Percentiles rank a stretch among this genome's conserved stretches.
phyloP scores from a whole-genome alignment of 1,140 invertebrate species.

The Drosophila orosa region DNA sequence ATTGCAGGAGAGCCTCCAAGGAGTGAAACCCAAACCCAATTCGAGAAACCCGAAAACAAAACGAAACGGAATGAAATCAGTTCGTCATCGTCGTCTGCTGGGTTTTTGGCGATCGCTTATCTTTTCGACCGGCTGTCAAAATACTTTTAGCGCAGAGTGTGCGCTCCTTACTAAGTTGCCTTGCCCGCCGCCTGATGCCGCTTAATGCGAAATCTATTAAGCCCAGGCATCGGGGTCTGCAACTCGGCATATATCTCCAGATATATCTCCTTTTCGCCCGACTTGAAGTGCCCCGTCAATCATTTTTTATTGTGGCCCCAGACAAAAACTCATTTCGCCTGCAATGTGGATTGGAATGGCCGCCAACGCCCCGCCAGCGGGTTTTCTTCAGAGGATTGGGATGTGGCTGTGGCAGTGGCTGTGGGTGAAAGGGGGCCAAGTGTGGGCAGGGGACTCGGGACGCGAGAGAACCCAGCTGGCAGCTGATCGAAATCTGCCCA shows the following conservation, averaged over 20 bases:
- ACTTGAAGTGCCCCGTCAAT: constrained; percentile 78
- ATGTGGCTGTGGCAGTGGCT: neutral
- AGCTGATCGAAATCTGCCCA: constrained; percentile 68
- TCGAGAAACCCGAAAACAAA: constrained; percentile 7
- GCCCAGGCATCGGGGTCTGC: constrained; percentile 22
- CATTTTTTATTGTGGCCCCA: constrained; percentile 81
- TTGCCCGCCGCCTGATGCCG: neutral
- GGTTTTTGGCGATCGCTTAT: constrained; percentile 73
- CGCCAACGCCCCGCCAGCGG: constrained; percentile 68
- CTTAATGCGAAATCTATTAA: constrained; percentile 52
- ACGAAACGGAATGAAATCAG: constrained; percentile 65
- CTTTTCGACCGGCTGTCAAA: constrained; percentile 69
- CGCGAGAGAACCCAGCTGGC: constrained; percentile 40
- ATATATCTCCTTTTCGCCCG: constrained; percentile 46
- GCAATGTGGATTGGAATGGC: constrained; percentile 57
- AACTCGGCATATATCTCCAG: constrained; percentile 41
- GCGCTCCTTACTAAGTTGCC: constrained; percentile 44
- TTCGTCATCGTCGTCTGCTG: constrained; percentile 64
- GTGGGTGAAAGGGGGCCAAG: constrained; percentile 43
- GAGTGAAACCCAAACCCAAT: constrained; percentile 3
- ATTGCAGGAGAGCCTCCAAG: constrained; percentile 62
- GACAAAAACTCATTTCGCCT: constrained; percentile 81
- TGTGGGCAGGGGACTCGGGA: constrained; percentile 5
- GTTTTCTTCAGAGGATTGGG: constrained; percentile 29
- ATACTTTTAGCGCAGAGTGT: constrained; percentile 75